These are phyloP conservation scores for Tenthredo mesomela DNA, from an alignment of 2,888 invertebrate species.

Conservation along the genomic window DNA sequence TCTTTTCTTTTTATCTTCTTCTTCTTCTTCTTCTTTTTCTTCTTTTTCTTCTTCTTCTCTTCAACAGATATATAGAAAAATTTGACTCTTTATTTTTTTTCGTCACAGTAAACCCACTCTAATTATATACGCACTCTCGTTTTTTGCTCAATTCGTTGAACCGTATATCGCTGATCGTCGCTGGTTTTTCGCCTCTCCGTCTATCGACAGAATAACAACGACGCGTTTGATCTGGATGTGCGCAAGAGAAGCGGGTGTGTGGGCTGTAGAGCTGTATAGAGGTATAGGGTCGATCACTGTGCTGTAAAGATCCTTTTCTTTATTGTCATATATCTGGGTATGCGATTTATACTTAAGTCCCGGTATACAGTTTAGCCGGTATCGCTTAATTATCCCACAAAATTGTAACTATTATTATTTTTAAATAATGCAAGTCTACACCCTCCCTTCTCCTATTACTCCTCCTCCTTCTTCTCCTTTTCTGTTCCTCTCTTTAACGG, in stretches of 20 bases:
- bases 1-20: background rate
- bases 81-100: background rate
- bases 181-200: conserved; percentile 9
- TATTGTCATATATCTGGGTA: background rate
- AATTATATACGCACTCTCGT: background rate
- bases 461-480: background rate
- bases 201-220: conserved; percentile 37
- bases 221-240: conserved; percentile 20
- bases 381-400: background rate
- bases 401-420: conserved; percentile 13
- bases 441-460: conserved; percentile 10
- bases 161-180: background rate
- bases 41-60: background rate
- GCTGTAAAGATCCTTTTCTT: background rate
- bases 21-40: background rate
- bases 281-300: background rate
- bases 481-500: conserved; percentile 5
- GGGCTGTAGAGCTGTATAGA: background rate
- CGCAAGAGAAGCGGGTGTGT: background rate
- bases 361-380: background rate
- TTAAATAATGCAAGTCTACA: conserved; percentile 25
- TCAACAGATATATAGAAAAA: background rate
- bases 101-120: background rate
- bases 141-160: conserved; percentile 9
- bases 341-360: background rate